Base-by-base conservation (phyloP, 2,888 invertebrate genomes). In the Carterocephalus palaemon region DNA sequence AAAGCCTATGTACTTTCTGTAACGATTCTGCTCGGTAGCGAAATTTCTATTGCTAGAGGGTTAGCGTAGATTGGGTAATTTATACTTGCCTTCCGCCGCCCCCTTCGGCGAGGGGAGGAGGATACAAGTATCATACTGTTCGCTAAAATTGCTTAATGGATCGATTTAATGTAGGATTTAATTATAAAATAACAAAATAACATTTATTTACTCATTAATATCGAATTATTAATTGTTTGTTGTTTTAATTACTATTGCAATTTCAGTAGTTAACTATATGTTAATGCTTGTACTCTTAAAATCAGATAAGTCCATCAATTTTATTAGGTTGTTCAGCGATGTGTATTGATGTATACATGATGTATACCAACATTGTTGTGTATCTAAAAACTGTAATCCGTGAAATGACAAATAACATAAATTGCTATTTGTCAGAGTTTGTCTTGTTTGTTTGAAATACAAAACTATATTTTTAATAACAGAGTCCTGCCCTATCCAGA, bases 11-110 rank as follows among this genome's bases (percentile, higher is more conserved):
- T 78, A 79, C 74, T 78, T 81, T 75, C 66, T 70, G 69, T 75
- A 74, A 74, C 65, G 70, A 71, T 65, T 73, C 70, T 67, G 71
- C 72, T 74, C 65, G 68, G 71, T 68, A 70, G 67, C 70, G 75
- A 75, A 79, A 81, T 75, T 81, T 79, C 74, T 77, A 79, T 79
- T 76, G 78, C 75, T 69, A 69, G 71, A 78, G 79, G 79, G 78
- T 80, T 75, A 78, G 67, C 76, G 80, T 75, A 82, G 83, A 84
- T 84, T 84, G 78, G 82, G 83, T 82, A 84, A 83, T 85, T 84
- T 85, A 84, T 84, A 83, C 75, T 83, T 74, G 78, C 82, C 79
- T 70, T 72, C 70, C 65, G 59, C 69, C 66, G 67, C 66, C 70
- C 62, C 54, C 64, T 59, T 56, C 52, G 52, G 56, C 57, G 59